Base-by-base conservation (phyloP, 2,888 invertebrate species). In the Cenopis cana region DNA sequence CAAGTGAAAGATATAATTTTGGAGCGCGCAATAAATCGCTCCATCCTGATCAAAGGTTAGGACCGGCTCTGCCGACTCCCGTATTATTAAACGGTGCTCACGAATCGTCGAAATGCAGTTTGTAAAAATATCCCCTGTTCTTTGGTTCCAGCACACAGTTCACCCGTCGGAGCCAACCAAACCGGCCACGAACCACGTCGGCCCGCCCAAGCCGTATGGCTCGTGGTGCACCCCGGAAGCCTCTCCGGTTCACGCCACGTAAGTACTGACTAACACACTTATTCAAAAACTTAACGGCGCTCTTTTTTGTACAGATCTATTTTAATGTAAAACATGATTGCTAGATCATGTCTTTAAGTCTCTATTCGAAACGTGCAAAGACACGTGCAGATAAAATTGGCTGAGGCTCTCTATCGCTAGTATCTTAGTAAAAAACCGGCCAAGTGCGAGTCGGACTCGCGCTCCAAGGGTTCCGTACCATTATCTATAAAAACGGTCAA, bases 171-270 rank as follows among this genome's bases (percentile, higher is more conserved):
- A 82, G 59, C 74, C 74, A 9, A 55, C 72, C 14, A 80, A 77
- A 49, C 74, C 74, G 11, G 68, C 72, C 2, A 38, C 71, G 3
- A 84, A 81, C 46, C 74, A 73, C 10, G 74, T 77, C 0, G 57
- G 74, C 5, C 73, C 75, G 0, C 83, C 78, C 52, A 78, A 76
- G 17, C 78, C 87, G 0, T 88, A 87, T 69, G 89, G 87, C 0
- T 89, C 93, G 1, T 93, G 93, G 93, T 87, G 89, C 72, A 89
- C 91, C 0, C 92, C 93, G 0, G 89, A 87, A 9, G 9, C 80
- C 0, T 84, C 88, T 0, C 90, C 90, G 2, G 77, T 75, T 0
- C 88, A 85, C 69, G 75, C 78, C 17, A 74, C 76, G 93, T 92
- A 81, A 85, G 87, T 80, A 17, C 11, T 14, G 41, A 41, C 41